These are phyloP conservation scores for Podabrus alpinus DNA, from an alignment of 2,888 invertebrate species.

Conservation along the genomic window DNA sequence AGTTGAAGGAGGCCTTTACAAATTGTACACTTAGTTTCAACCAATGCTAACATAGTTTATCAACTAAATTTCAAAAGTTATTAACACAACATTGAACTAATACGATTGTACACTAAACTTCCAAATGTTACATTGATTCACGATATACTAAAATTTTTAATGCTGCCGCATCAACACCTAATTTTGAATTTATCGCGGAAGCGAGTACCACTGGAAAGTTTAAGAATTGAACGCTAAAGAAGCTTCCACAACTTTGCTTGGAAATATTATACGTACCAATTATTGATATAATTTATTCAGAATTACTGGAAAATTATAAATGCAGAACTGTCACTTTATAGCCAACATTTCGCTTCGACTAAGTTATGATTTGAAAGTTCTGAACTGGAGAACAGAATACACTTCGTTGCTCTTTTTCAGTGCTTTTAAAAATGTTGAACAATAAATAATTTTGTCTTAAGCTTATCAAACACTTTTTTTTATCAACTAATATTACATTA, in stretches of 20 bases:
- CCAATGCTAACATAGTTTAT: constrained; percentile 45
- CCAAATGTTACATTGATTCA: background rate
- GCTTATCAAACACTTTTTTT: background rate
- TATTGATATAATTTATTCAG: constrained; percentile 37
- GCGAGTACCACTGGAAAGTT: background rate
- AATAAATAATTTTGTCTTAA: background rate
- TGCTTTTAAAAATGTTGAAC: constrained; percentile 19
- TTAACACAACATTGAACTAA: constrained; percentile 55
- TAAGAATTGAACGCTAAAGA: background rate
- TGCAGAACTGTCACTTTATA: constrained; percentile 37
- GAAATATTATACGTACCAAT: constrained; percentile 30
- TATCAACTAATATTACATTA: background rate
- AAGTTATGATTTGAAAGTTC: constrained; percentile 35
- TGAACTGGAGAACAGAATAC: constrained; percentile 29
- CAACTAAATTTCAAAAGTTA: constrained; percentile 54
- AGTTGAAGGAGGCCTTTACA: constrained; percentile 19
- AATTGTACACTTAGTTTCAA: constrained; percentile 1
- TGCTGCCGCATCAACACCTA: background rate
- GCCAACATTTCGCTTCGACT: constrained; percentile 34
- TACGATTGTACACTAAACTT: constrained; percentile 24
- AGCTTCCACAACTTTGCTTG: background rate
- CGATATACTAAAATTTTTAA: background rate
- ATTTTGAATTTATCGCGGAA: background rate
- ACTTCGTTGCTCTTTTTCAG: constrained; percentile 23
- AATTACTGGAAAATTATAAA: constrained; percentile 37